Base-by-base conservation (phyloP, 2,888 invertebrate genomes). In the Andrena minutula region DNA sequence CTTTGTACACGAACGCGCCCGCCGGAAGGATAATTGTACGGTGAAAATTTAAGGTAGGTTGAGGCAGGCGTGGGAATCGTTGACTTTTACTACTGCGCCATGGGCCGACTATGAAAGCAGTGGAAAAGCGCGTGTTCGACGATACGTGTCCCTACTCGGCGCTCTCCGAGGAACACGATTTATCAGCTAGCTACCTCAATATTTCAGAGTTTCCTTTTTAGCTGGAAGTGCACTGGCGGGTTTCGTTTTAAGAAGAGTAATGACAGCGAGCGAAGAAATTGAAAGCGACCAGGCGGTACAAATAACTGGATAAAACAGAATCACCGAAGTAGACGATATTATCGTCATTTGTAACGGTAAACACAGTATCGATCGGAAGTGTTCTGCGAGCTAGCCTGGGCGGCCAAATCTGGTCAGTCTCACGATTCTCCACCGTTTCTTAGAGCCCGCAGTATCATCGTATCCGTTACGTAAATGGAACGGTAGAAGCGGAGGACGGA, bases 191-290 rank as follows among this genome's bases (percentile, higher is more conserved):
- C 35, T 61, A 10, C 8, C 12, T 32, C 26, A n/a, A 49, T 49
- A 32, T 58, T 12, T n/a, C 6, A 49, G 26, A 12, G 53, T 61
- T 66, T 26, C 68, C 16, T 41, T 56, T 41, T 65, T 49, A 58
- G 30, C 64, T 8, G 35, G 53, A 26, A 64, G 16, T 61, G 16
- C 35, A 16, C 23, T 10, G 12, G 23, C n/a, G 20, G 4, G n/a
- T 47, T 70, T 47, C 28, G 41, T 35, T 56, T 73, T 16, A 32
- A 10, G 41, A 68, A 60, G 47, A 56, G 23, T 56, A 56, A 56
- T 56, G 56, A 26, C 23, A 1, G 26, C 23, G 3, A 10, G 56
- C 56, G 32, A 61, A 61, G 20, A 20, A 35, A 65, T 28, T 30
- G 65, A 65, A 49, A 30, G 28, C 30, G 63, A 26, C n/a, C 30